These are phyloP conservation scores for Mactromeris polynyma DNA, from an alignment of 2,888 invertebrate genomes.

Conservation along the genomic window DNA sequence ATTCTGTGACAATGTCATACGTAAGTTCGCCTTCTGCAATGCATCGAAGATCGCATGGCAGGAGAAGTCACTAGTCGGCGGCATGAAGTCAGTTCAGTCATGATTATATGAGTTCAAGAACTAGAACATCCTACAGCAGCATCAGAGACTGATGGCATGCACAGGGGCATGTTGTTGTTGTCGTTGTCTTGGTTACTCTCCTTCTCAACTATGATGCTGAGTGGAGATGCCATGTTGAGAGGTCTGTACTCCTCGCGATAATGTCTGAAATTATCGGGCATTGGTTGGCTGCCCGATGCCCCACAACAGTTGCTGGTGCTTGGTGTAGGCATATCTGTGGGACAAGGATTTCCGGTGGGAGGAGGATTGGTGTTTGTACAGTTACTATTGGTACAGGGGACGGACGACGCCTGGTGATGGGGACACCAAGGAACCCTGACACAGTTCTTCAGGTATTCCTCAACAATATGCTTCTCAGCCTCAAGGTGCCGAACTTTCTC, in stretches of 20 bases:
- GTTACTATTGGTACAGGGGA: conserved; percentile 32
- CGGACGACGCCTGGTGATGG: conserved; percentile 54
- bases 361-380: conserved; percentile 10
- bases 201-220: conserved; percentile 30
- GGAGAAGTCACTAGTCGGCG: conserved; percentile 5
- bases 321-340: not conserved
- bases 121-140: conserved; percentile 49
- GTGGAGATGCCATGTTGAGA: conserved; percentile 34
- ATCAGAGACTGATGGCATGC: conserved; percentile 44
- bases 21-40: not conserved
- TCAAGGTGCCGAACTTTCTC: conserved; percentile 71
- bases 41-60: not conserved
- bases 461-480: conserved; percentile 74
- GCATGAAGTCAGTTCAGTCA: conserved; percentile 38
- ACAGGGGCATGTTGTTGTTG: conserved; percentile 59
- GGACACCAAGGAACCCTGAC: conserved; percentile 71
- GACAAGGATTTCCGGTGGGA: not conserved
- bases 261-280: conserved; percentile 36
- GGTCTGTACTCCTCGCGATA: conserved; percentile 19
- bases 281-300: not conserved
- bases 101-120: conserved; percentile 64
- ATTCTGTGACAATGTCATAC: not conserved
- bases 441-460: conserved; percentile 71
- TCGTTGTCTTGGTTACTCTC: conserved; percentile 14
- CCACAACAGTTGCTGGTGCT: not conserved